phyloP scores from a whole-genome alignment of 2,797 vertebrate species.

The Acropternis orthonyx region DNA sequence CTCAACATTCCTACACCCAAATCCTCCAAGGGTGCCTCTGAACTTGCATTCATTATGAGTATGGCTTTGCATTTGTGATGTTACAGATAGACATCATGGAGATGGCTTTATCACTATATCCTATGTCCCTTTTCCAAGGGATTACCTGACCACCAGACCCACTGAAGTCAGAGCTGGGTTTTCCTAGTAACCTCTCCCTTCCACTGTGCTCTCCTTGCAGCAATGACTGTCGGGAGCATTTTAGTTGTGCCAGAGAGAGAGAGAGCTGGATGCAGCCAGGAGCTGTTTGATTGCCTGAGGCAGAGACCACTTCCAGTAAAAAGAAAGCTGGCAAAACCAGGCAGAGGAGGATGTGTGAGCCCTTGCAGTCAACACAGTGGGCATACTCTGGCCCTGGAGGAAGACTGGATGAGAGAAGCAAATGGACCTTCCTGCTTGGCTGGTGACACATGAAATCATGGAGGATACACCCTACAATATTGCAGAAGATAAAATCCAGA shows the following conservation, averaged over 20 bases:
- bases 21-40: neutral
- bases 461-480: neutral
- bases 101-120: neutral
- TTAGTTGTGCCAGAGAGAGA: neutral
- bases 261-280: neutral
- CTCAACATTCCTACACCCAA: neutral
- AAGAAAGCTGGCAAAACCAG: neutral
- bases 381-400: neutral
- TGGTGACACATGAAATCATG: neutral
- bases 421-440: neutral
- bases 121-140: neutral
- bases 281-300: neutral
- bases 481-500: neutral
- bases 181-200: neutral
- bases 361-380: neutral
- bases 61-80: neutral
- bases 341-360: fast-evolving
- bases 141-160: neutral
- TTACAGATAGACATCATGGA: neutral
- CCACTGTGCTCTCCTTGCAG: neutral
- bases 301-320: neutral
- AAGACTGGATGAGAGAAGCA: neutral
- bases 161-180: neutral
- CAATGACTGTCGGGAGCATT: neutral
- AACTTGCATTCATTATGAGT: neutral